phyloP scores from a whole-genome alignment of 2,113 vertebrate genomes.

The Cettia cetti region DNA sequence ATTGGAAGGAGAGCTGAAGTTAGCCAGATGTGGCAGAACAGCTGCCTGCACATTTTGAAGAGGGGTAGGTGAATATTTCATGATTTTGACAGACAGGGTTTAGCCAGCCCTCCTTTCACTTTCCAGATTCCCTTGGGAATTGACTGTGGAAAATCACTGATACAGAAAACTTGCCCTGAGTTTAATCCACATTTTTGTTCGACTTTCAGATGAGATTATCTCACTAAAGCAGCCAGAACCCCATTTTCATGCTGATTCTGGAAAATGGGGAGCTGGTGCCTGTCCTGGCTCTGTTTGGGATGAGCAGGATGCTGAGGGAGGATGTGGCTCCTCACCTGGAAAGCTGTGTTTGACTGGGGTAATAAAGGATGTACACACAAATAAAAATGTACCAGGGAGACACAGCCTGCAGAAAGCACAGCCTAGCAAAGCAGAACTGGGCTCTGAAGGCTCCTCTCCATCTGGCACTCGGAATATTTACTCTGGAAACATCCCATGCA shows the following conservation, averaged over 20 bases:
- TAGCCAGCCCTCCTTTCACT: background rate
- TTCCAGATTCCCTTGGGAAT: background rate
- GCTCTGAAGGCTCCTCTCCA: background rate
- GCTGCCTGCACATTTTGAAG: background rate
- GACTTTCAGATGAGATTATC: background rate
- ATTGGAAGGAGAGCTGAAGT: background rate
- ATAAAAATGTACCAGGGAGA: background rate
- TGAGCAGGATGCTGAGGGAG: background rate
- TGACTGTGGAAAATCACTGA: background rate
- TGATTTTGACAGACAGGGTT: background rate
- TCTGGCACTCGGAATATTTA: constrained; percentile 11
- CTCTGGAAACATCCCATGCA: background rate
- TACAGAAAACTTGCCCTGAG: background rate
- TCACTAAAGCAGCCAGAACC: background rate
- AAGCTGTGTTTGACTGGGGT: background rate
- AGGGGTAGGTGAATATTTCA: background rate
- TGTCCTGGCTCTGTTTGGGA: background rate
- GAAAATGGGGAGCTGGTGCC: background rate
- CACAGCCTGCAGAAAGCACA: background rate
- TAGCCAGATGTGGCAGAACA: background rate
- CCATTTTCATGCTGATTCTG: background rate
- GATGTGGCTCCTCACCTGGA: background rate
- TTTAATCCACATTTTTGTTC: background rate
- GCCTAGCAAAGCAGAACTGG: background rate
- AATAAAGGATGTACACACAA: background rate